Base-by-base conservation (phyloP, 2,888 invertebrate genomes). In the Octonoba sinensis region DNA sequence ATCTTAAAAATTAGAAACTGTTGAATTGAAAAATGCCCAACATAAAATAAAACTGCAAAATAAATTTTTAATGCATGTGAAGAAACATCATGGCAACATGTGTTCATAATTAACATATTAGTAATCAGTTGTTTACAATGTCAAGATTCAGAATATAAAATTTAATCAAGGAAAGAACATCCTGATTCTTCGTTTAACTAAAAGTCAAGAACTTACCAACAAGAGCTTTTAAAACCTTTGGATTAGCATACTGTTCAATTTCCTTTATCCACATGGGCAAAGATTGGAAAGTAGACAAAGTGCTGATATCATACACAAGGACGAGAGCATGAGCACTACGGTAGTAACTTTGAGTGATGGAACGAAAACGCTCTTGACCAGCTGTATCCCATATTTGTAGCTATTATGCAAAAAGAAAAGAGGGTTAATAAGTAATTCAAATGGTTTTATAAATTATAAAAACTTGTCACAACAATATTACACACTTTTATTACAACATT, bases 371-470 rank as follows among this genome's bases (percentile, higher is more conserved):
- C 89, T 98, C 98, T 89, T 98, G 98, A 0, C 98, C 98, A 1
- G 98, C 98, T 15, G 98, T 98, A 88, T 98, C 98, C 98, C 99
- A 99, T 88, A 99, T 98, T 93, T 99, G 98, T 81, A 99, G 91
- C 96, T 96, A 16, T 11, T 22, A 46, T 46, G 46, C 16, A 51
- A 49, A 20, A 3, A 12, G 24, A 44, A 49, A 49, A 24, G 8
- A 62, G 20, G 16, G 2, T 36, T n/a, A 62, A 36, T 44, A 36
- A 6, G 1, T 27, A 16, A 13, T 24, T 24, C n/a, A 15, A 62
- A 62, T 22, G 20, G 1, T 59, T 0, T 13, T 11, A 56, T 1
- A 11, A 20, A n/a, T n/a, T 56, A n/a, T 16, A 20, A 56, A 56
- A 56, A 11, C n/a, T 18, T 1, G 11, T 56, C 20, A 56, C n/a